Evolutionary conservation across 2,888 invertebrate species (phyloP), one percentile per base, ranked within the genome.

Genomic region (Hermodice carunculata): DNA sequence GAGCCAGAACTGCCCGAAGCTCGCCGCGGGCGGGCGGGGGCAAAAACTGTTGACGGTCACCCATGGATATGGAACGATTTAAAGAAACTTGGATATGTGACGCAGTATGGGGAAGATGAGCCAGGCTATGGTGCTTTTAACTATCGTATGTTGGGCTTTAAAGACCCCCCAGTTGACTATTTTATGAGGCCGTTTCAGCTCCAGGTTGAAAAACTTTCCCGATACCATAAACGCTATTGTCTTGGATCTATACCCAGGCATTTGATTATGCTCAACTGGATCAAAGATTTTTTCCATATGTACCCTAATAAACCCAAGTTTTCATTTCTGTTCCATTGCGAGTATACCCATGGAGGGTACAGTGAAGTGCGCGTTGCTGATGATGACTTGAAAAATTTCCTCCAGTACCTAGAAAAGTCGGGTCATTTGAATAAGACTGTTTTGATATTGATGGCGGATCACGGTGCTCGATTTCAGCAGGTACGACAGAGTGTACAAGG

Each of bases 381-480:
- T 78, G 92, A 92, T 0, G 94, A 93, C 81, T 82, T 93, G 0
- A 62, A 74, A 11, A 67, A 77, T 4, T 81, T 86, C 51, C 81
- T 96, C n/a, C 87, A 87, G 49, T 86, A 88, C 40, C 85, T 95
- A 29, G 59, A 78, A 48, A 81, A 87, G 4, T 87, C 88, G 0
- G 91, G 91, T 0, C 86, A 90, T 42, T 86, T 95, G 19, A 91
- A 95, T 68, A 91, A 94, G 74, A 94, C 96, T 0, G 81, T 97
- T 69, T 86, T 97, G 0, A 90, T 97, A 61, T 81, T 96, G 3
- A 95, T 97, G 94, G 93, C 94, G 4, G 97, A 97, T 86, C 97
- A 97, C 84, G 97, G 97, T 0, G 74, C 78, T 4, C 77, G 95
- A 81, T 95, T 93, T 85, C 91, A 93, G 0, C 89, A 91, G 58